Conservation (phyloP, 1,140 invertebrate species). For the Pantala flavescens region DNA sequence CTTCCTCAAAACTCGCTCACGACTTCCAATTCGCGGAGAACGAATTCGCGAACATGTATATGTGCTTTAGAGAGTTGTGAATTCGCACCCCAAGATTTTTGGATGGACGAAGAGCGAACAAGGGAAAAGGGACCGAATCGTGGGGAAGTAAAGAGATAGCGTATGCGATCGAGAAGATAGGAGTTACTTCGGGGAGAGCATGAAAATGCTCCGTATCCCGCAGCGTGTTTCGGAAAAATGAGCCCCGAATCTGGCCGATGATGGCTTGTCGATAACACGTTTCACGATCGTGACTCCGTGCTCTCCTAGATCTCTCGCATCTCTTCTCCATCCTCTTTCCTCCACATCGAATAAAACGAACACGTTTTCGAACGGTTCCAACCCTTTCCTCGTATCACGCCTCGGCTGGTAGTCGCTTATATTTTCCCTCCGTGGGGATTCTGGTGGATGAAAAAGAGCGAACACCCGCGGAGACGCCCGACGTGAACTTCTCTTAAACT, state of each 20-base stretch:
- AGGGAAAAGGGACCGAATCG: neutral
- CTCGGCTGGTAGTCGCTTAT: neutral
- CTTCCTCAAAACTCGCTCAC: too few relatives aligned
- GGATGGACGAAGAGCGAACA: neutral
- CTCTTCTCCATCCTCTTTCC: neutral
- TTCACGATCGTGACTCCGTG: neutral
- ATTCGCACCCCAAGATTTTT: too few relatives aligned
- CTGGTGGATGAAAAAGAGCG: neutral
- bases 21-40: too few relatives aligned
- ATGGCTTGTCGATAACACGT: constrained; percentile 5
- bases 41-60: too few relatives aligned
- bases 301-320: neutral
- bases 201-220: neutral
- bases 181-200: neutral
- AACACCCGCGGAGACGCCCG: neutral
- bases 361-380: neutral
- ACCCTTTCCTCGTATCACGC: neutral
- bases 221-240: neutral
- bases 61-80: too few relatives aligned
- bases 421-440: neutral
- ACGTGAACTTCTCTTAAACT: neutral
- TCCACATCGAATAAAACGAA: neutral
- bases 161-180: neutral
- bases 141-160: neutral
- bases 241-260: neutral